A percentile compares a stretch with the other conserved stretches of the same genome.
Conservation (phyloP, 2,113 vertebrate genomes). For the Chelonoidis abingdonii region DNA sequence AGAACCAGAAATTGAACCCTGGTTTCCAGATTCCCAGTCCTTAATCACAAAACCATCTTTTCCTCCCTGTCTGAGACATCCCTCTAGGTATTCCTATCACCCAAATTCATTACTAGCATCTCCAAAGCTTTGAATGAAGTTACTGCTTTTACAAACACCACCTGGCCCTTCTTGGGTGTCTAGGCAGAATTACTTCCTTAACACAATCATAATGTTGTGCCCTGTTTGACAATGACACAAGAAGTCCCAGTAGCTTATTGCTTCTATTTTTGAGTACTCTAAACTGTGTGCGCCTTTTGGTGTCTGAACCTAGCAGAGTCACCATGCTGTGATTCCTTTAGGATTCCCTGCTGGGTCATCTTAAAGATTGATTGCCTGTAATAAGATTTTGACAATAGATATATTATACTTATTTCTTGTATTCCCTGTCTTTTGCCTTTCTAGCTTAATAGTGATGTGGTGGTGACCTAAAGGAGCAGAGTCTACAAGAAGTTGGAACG, state of each 20-base stretch:
- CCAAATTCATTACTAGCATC: background rate
- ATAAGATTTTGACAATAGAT: background rate
- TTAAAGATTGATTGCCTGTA: background rate
- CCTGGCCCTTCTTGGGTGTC: background rate
- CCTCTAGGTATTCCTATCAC: background rate
- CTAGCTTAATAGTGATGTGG: background rate
- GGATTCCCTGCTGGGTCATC: background rate
- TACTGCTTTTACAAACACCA: background rate
- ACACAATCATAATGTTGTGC: background rate
- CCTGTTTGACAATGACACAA: background rate
- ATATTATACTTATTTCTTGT: background rate
- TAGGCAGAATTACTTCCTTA: background rate
- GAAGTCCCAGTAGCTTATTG: background rate
- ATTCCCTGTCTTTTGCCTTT: background rate
- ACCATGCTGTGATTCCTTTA: background rate
- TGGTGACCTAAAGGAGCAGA: background rate
- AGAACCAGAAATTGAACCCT: background rate
- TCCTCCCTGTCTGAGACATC: background rate
- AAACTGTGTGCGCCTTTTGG: background rate
- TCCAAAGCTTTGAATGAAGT: background rate
- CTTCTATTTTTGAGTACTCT: background rate
- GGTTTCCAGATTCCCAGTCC: fast-evolving
- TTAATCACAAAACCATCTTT: background rate
- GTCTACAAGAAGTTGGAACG: background rate
- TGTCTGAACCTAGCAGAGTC: background rate